Evolutionary conservation across 1,140 invertebrate genomes (phyloP), one percentile per base, ranked within the genome.

Genomic region (Akabosia matsudoensis): DNA sequence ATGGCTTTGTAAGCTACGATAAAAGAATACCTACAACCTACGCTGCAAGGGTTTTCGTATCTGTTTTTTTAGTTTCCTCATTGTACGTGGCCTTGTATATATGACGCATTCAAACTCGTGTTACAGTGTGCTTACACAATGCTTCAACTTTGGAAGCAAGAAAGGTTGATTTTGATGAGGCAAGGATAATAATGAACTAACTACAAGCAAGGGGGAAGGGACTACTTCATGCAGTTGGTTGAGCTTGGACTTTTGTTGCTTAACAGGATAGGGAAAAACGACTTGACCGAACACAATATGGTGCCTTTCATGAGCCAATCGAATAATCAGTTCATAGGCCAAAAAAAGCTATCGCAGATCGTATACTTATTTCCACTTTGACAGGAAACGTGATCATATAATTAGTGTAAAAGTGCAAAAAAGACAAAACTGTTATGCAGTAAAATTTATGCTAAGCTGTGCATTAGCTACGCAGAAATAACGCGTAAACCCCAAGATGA

Each of bases 241-340:
- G 26, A 30, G 61, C 61, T 67, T 67, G 61, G 61, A 67, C 61
- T 67, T 31, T 28, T 67, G 22, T 31, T 2, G 31, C 61, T 61
- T 24, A 7, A 30, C 31, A 67, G 61, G 61, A 67, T 67, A 67
- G 61, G 61, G 61, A 30, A 67, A 67, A 28, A 67, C 61, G 61
- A 31, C 61, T 75, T 70, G 67, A 67, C 61, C 74, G 74, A 75
- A 75, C 70, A 70, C 74, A 75, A 75, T 75, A 75, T 75, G 74
- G 74, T 75, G 74, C 74, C 74, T 75, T 70, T 33, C 74, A 67
- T 34, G 61, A 45, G 70, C 74, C 74, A 75, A 75, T 75, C 64
- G 74, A 75, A 75, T 75, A 75, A 75, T 75, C 64, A 75, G 61
- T 75, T 70, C 31, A n/a, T n/a, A n/a, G n/a, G n/a, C n/a, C n/a